Conservation (phyloP, 2,113 vertebrate species). For the Heterotis niloticus region DNA sequence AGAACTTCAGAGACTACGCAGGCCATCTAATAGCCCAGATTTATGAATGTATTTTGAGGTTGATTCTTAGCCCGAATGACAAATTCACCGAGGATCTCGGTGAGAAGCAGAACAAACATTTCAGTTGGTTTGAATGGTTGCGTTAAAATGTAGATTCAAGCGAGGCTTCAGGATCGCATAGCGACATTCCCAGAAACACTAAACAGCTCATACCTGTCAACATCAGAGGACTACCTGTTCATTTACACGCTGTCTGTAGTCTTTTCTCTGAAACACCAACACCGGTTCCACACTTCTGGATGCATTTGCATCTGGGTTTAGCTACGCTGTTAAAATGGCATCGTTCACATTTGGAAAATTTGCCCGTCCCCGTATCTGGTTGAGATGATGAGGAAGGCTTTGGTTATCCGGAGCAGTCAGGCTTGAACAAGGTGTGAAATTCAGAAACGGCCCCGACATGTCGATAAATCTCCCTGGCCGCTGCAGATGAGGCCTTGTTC, state of each 20-base stretch:
- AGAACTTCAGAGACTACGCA: no score
- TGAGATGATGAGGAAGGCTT: no score
- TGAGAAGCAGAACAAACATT: not conserved
- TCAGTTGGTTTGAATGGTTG: not conserved
- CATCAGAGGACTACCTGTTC: not conserved
- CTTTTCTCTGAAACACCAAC: no score
- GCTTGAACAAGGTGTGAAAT: conserved; percentile 52
- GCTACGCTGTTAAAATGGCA: no score
- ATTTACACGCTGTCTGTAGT: not conserved
- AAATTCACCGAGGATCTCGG: not conserved
- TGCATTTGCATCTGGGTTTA: not conserved
- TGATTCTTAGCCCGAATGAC: not conserved
- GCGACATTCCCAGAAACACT: not conserved
- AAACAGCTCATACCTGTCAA: not conserved
- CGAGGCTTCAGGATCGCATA: not conserved
- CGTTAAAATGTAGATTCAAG: not conserved
- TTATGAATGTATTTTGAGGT: no score
- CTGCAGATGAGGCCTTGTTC: conserved; percentile 27
- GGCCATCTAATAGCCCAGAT: no score
- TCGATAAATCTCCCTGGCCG: conserved; percentile 50
- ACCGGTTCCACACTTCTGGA: no score
- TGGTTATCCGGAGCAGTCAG: not conserved
- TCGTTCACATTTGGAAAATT: not conserved
- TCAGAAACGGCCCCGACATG: conserved; percentile 52
- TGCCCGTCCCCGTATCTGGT: not conserved